These are phyloP conservation scores for Neoaliturus tenellus DNA, from an alignment of 2,888 invertebrate species.

Conservation along the genomic window DNA sequence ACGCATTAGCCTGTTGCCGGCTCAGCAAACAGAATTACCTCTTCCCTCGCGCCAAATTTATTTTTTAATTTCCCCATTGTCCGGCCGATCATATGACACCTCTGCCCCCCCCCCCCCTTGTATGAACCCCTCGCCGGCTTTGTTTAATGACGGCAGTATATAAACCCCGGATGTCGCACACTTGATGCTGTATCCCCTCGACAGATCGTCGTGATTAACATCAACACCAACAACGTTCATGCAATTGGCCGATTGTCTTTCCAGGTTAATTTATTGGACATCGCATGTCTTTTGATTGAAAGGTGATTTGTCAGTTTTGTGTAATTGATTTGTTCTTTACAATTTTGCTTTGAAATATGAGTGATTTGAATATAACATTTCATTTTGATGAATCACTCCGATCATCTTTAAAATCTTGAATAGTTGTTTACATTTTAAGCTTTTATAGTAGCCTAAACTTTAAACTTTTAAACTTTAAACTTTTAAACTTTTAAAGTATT, in stretches of 20 bases:
- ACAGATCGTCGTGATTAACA: neutral
- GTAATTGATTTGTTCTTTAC: neutral
- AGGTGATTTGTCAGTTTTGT: neutral
- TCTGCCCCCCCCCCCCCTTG: neutral
- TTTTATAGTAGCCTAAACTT: no score
- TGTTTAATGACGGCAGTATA: slow-evolving; percentile 9
- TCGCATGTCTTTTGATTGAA: neutral
- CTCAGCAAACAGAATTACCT: neutral
- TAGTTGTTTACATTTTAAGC: no score
- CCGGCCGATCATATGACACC: slow-evolving; percentile 16
- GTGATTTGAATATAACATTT: no score
- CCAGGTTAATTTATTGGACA: neutral
- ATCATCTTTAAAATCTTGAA: no score
- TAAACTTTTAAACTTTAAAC: no score
- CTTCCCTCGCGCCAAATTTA: slow-evolving; percentile 36
- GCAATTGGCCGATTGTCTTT: neutral
- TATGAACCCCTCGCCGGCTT: no score
- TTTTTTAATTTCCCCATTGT: slow-evolving; percentile 49
- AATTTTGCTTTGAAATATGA: no score
- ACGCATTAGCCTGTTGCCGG: slow-evolving; percentile 32
- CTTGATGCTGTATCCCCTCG: neutral
- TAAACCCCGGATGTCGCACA: neutral
- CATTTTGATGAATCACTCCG: no score
- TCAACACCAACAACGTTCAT: neutral
- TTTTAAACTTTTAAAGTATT: no score